Base-by-base conservation (phyloP, 1,140 invertebrate genomes). In the Trichonephila clavipes region DNA sequence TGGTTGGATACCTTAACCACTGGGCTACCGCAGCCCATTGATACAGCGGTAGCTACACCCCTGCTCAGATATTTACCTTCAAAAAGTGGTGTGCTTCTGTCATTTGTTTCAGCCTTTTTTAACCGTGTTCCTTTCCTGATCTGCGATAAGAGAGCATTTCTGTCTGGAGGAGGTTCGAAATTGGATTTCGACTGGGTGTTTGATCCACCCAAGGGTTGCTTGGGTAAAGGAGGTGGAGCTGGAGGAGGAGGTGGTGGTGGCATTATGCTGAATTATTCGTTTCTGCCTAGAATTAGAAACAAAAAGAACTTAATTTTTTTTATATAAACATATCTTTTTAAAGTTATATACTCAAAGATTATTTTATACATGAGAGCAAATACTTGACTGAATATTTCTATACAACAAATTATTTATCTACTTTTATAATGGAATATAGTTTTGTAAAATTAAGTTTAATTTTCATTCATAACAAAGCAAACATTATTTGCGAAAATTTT, bases 111-210 rank as follows among this genome's bases (percentile, higher is more conserved):
- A 28, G 83, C 89, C 34, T 91, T 94, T 58, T 91, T 94, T 40
- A 94, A 72, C 10, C 72, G 81, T 51, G 93, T 19, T 24, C 93
- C 93, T 81, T 94, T 90, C 34, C 93, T 86, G 40, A 94, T 94
- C n/a, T 94, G 88, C 2, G 93, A 94, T 19, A 94, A 61, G 44
- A 94, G 93, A 87, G 93, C 93, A 94, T 94, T 94, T 87, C 93
- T 86, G 21, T 94, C 89, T 14, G 93, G 88, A 10, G 88, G 81
- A 14, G 88, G 93, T 16, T 94, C 81, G 72, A 62, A 83, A 64
- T 93, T 51, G 51, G 51, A 51, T 66, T 93, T 88, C 62, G 24
- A 16, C 10, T 14, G 72, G 28, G 21, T 85, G 21, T 34, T 40
- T 18, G 77, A 59, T 59, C 34, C 87, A 24, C 87, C 72, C 44